A percentile compares a stretch with the other conserved stretches of the same genome.
phyloP scores from a whole-genome alignment of 2,113 vertebrate genomes.

The Tenebrosternarchus preto region DNA sequence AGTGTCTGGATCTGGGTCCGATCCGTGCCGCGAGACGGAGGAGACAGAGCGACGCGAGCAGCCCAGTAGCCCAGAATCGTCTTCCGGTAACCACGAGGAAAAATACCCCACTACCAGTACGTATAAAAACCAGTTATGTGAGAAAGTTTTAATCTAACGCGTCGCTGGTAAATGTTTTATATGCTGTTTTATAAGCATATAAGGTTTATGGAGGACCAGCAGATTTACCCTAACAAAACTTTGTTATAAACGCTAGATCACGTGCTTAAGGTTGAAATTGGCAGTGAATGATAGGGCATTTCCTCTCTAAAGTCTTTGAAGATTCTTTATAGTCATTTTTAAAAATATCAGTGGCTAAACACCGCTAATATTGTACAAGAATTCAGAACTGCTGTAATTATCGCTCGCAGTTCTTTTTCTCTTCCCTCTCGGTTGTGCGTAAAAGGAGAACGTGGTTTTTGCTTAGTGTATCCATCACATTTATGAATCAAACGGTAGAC shows the following conservation, averaged over 20 bases:
- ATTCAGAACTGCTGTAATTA: background rate
- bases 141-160: slow-evolving; percentile 82
- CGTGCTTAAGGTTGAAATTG: slow-evolving; percentile 99
- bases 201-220: slow-evolving; percentile 97
- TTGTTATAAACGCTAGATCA: slow-evolving; percentile 98
- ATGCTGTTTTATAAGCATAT: slow-evolving; percentile 99
- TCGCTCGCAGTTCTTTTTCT: background rate
- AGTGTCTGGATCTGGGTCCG: slow-evolving; percentile 86
- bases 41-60: slow-evolving; percentile 80
- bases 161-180: slow-evolving; percentile 98
- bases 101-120: slow-evolving; percentile 90
- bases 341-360: background rate
- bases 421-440: too few species aligned
- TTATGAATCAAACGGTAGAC: background rate
- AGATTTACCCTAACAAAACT: slow-evolving; percentile 98
- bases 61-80: slow-evolving; percentile 93
- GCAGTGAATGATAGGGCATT: slow-evolving; percentile 92
- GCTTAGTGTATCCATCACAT: background rate
- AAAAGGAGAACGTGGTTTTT: background rate
- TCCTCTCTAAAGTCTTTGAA: slow-evolving; percentile 58
- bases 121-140: slow-evolving; percentile 80
- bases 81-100: slow-evolving; percentile 95
- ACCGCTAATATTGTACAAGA: background rate
- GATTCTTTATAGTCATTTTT: slow-evolving; percentile 9
- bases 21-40: slow-evolving; percentile 75